These are phyloP conservation scores for Garrulus glandarius DNA, from an alignment of 2,797 vertebrate genomes.

Conservation along the genomic window DNA sequence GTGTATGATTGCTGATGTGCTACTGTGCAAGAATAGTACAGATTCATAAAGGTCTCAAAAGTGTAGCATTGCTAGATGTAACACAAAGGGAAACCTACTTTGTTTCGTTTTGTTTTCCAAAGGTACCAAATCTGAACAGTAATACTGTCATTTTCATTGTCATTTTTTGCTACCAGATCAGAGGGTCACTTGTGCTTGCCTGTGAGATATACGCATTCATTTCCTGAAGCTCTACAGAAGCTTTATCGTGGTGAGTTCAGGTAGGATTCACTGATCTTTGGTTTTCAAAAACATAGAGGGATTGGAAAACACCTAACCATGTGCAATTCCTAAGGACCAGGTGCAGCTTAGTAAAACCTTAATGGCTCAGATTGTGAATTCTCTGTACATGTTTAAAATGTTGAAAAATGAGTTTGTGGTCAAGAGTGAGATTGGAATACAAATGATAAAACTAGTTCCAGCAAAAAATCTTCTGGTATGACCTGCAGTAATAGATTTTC, in stretches of 20 bases:
- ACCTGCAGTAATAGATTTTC: not conserved
- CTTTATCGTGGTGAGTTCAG: slow-evolving; percentile 94
- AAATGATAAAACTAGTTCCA: not conserved
- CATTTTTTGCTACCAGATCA: slow-evolving; percentile 77
- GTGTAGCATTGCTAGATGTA: not conserved
- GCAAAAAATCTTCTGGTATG: not conserved
- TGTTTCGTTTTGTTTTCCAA: not conserved
- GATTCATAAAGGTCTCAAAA: not conserved
- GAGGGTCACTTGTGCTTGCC: slow-evolving; percentile 96
- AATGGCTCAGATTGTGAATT: not conserved
- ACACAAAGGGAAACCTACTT: not conserved
- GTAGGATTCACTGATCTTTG: slow-evolving; percentile 77
- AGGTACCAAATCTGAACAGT: not conserved
- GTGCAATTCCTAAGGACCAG: not conserved
- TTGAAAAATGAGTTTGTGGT: not conserved
- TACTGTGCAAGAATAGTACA: not conserved
- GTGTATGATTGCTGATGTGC: not conserved
- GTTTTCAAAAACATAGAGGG: not conserved
- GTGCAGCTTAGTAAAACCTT: not conserved
- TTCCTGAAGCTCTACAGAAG: slow-evolving; percentile 91
- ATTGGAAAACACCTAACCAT: not conserved
- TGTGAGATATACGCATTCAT: slow-evolving; percentile 88
- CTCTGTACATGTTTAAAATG: not conserved
- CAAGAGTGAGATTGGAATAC: not conserved
- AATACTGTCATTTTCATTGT: not conserved